A percentile compares a stretch with the other conserved stretches of the same genome.
phyloP scores from a whole-genome alignment of 1,140 invertebrate species.

The Macrosteles quadrilineatus region DNA sequence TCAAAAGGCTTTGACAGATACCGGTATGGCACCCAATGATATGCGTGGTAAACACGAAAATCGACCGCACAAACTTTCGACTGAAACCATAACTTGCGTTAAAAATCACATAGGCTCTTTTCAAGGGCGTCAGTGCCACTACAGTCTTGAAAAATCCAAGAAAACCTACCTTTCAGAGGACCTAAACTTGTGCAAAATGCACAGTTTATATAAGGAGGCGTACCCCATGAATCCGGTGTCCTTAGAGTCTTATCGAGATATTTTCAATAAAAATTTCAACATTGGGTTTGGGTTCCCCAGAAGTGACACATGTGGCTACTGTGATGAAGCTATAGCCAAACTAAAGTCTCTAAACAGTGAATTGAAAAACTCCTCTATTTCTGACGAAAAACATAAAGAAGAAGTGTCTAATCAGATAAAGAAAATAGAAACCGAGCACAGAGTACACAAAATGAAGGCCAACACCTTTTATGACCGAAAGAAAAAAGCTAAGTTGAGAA shows the following conservation, averaged over 20 bases:
- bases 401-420: not conserved
- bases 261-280: slow-evolving; percentile 23
- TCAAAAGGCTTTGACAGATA: not conserved
- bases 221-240: slow-evolving; percentile 7
- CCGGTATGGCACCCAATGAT: not conserved
- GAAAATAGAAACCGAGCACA: not conserved
- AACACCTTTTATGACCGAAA: slow-evolving; percentile 10
- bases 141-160: slow-evolving; percentile 9
- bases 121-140: not conserved
- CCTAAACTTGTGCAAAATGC: slow-evolving; percentile 23
- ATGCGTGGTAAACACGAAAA: not conserved
- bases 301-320: slow-evolving; percentile 3
- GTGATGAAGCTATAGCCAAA: slow-evolving; percentile 12
- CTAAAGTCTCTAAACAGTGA: not conserved
- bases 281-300: slow-evolving; percentile 16
- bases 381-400: not conserved
- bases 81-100: not conserved
- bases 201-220: not conserved
- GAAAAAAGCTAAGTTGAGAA: not conserved
- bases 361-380: not conserved
- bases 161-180: slow-evolving; percentile 19
- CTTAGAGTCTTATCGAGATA: not conserved
- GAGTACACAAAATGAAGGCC: slow-evolving; percentile 6
- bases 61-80: not conserved
- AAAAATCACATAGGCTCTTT: slow-evolving; percentile 25